These are phyloP conservation scores for Lepidothrix coronata DNA, from an alignment of 2,113 vertebrate species.

Conservation along the genomic window DNA sequence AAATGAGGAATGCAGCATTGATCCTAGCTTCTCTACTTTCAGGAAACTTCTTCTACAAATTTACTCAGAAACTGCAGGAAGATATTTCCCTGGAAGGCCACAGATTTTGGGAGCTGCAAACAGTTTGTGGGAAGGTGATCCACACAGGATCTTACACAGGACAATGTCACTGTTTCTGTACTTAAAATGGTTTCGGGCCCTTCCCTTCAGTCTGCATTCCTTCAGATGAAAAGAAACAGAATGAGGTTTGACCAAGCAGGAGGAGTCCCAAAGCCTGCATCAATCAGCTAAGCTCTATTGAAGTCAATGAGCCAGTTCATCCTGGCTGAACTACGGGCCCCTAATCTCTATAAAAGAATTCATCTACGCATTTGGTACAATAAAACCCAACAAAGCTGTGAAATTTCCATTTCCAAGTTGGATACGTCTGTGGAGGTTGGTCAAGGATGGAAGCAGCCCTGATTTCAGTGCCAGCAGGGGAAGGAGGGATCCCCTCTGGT, in stretches of 20 bases:
- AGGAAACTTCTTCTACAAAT: not conserved
- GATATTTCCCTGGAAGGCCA: not conserved
- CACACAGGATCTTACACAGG: not conserved
- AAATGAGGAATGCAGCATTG: not conserved
- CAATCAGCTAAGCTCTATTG: not conserved
- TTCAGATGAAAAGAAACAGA: not conserved
- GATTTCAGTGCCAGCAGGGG: not conserved
- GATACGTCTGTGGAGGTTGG: not conserved
- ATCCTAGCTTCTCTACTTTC: not conserved
- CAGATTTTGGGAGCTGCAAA: not conserved
- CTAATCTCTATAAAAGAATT: not conserved
- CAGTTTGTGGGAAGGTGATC: not conserved
- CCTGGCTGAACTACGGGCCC: not conserved
- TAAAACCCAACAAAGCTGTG: conserved; percentile 9
- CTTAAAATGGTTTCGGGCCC: not conserved
- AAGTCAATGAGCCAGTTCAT: conserved; percentile 12
- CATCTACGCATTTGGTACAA: not conserved
- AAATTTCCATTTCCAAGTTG: conserved; percentile 14
- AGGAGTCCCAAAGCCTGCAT: not conserved
- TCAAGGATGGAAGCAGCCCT: not conserved
- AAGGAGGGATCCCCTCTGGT: not conserved
- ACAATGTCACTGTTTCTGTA: not conserved
- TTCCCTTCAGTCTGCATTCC: not conserved
- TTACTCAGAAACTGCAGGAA: not conserved
- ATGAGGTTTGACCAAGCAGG: not conserved